Base-by-base conservation (phyloP, 2,797 vertebrate species). In the Chaenodraco wilsoni region DNA sequence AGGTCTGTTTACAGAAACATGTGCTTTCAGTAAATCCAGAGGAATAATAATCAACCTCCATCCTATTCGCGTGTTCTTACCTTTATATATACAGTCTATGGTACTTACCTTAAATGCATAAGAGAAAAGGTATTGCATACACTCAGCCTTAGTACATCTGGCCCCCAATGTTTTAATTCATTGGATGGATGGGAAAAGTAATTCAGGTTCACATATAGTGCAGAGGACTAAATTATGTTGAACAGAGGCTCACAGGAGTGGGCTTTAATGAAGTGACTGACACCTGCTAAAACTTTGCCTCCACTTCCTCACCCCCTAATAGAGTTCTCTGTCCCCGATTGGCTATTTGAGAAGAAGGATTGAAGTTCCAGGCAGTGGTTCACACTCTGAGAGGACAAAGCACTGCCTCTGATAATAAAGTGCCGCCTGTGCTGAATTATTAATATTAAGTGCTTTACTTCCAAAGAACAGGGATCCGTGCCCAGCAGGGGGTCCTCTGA, bases 341-440 rank as follows among this genome's bases (percentile, higher is more conserved):
- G 19, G 50, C 17, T 2, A 10, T 71, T 62, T 69, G 46, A 81
- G 49, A 71, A 37, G 60, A 73, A 79, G 81, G 69, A 76, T 14
- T 21, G 66, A 69, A 37, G 56, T 54, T 79, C 74, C 72, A 62
- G 61, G 65, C 31, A n/a, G 23, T 1, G 10, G 59, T 41, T 81
- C 67, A 74, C 65, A 7, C 76, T 78, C 68, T 33, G 54, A 64
- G 80, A 84, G 64, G 79, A 88, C 65, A 76, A 69, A 83, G 71
- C 65, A 41, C 41, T 55, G 61, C 65, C 56, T 83, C 77, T 70
- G 76, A 83, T 83, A 77, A 86, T 87, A 84, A 88, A 86, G 83
- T 62, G 68, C 37, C 70, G 84, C 65, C 51, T 44, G 72, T 58
- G 72, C 58, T 92, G 88, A 91, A 92, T 89, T 90, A 92, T 90